These are phyloP conservation scores for Teleogryllus oceanicus DNA, from an alignment of 2,888 invertebrate genomes.

Conservation along the genomic window DNA sequence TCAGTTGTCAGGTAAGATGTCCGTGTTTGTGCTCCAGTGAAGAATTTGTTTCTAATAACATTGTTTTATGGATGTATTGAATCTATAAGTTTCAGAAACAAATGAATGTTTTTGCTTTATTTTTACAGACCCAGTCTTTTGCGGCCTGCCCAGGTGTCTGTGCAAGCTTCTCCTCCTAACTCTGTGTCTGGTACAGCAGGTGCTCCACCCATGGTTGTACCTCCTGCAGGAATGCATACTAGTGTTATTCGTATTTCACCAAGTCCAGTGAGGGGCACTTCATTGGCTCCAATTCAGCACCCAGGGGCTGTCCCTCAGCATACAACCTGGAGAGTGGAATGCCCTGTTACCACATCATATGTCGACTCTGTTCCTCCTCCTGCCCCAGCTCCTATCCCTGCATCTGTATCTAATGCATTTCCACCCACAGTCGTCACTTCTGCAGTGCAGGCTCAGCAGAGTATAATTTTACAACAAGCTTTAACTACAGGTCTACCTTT, in stretches of 20 bases:
- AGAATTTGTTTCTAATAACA: background rate
- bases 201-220: conserved; percentile 40
- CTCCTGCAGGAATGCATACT: conserved; percentile 57
- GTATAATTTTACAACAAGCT: conserved; percentile 51
- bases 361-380: conserved; percentile 32
- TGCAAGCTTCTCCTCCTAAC: conserved; percentile 48
- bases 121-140: conserved; percentile 65
- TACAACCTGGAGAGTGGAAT: conserved; percentile 39
- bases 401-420: conserved; percentile 43
- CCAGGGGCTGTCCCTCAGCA: conserved; percentile 29
- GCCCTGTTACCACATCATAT: conserved; percentile 35
- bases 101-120: conserved; percentile 31
- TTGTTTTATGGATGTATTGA: background rate
- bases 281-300: conserved; percentile 22
- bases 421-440: conserved; percentile 47
- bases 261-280: conserved; percentile 38
- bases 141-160: conserved; percentile 55
- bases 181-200: conserved; percentile 32
- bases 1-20: conserved; percentile 47
- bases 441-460: conserved; percentile 39
- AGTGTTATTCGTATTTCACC: conserved; percentile 84
- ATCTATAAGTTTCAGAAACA: background rate
- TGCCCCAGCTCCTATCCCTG: conserved; percentile 26
- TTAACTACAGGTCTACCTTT: conserved; percentile 43
- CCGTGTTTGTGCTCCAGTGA: too few relatives aligned